A percentile compares a stretch with the other conserved stretches of the same genome.
These are phyloP conservation scores for Coleophora deauratella DNA, from an alignment of 2,888 invertebrate species.

Conservation along the genomic window DNA sequence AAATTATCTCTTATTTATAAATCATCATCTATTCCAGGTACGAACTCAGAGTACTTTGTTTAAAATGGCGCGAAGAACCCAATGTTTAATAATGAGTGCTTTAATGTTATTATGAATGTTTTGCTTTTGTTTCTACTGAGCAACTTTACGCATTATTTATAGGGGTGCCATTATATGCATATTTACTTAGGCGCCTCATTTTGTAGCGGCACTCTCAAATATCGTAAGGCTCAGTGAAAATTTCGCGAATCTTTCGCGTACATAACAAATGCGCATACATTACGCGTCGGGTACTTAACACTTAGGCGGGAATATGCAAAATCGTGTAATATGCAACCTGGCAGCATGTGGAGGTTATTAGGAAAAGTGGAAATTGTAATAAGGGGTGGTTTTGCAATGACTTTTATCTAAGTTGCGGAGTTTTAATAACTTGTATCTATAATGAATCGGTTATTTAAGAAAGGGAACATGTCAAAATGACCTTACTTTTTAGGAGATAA, in stretches of 20 bases:
- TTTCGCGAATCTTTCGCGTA: constrained; percentile 32
- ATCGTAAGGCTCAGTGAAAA: constrained; percentile 13
- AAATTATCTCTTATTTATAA: too few relatives aligned
- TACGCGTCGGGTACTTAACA: constrained; percentile 41
- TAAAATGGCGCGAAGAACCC: too few relatives aligned
- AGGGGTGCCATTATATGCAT: neutral
- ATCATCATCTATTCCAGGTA: too few relatives aligned
- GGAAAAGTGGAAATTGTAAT: constrained; percentile 46
- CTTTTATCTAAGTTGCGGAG: too few relatives aligned
- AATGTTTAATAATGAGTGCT: too few relatives aligned
- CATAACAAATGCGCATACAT: constrained; percentile 55
- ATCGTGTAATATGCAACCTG: constrained; percentile 38
- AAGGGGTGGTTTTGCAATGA: constrained; percentile 23
- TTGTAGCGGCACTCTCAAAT: constrained; percentile 18
- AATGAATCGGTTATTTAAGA: too few relatives aligned
- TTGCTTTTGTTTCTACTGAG: neutral
- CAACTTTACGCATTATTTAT: constrained; percentile 4
- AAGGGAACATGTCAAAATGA: too few relatives aligned
- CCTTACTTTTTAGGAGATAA: too few relatives aligned
- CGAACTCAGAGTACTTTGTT: too few relatives aligned
- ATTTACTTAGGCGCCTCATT: constrained; percentile 13
- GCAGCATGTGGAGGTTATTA: constrained; percentile 43
- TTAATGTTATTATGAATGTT: neutral
- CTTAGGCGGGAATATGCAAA: constrained; percentile 42
- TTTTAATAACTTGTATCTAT: too few relatives aligned